Conservation (phyloP, 2,113 vertebrate species). For the Eurystomus gularis region DNA sequence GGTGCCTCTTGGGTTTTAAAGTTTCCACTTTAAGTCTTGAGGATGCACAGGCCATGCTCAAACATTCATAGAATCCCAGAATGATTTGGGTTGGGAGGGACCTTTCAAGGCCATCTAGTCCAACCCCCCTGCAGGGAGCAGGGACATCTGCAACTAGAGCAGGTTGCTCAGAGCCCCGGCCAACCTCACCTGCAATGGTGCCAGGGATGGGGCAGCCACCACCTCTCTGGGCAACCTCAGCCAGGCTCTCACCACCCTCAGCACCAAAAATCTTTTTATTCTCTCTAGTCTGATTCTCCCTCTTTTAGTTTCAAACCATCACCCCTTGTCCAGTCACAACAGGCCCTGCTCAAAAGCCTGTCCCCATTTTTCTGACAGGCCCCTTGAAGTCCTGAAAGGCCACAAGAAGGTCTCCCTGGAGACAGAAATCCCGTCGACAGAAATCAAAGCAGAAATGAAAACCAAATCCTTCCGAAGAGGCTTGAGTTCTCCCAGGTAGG, state of each 20-base stretch:
- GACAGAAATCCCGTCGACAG: not conserved
- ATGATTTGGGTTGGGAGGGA: too few relatives aligned
- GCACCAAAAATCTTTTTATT: not conserved
- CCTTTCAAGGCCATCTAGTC: too few relatives aligned
- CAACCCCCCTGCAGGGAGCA: not conserved
- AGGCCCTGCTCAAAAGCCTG: too few relatives aligned
- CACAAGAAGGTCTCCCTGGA: not conserved
- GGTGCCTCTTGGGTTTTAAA: accelerated
- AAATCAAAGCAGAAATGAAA: not conserved
- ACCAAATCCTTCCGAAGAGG: not conserved
- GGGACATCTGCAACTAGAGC: too few relatives aligned
- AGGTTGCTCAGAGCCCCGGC: not conserved
- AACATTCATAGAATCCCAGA: not conserved
- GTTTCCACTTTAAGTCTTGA: not conserved
- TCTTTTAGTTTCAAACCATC: too few relatives aligned
- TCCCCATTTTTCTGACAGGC: not conserved
- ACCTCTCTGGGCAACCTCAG: not conserved
- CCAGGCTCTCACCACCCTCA: not conserved
- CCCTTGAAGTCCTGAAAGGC: not conserved
- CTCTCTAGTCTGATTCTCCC: not conserved
- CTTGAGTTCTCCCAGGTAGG: not conserved
- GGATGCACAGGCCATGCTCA: not conserved
- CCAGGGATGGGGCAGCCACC: not conserved
- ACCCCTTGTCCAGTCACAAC: too few relatives aligned
- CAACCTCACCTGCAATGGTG: not conserved